A percentile compares a stretch with the other conserved stretches of the same genome.
Evolutionary conservation across 2,113 vertebrate species (phyloP).

Genomic region (Bombycilla garrulus): DNA sequence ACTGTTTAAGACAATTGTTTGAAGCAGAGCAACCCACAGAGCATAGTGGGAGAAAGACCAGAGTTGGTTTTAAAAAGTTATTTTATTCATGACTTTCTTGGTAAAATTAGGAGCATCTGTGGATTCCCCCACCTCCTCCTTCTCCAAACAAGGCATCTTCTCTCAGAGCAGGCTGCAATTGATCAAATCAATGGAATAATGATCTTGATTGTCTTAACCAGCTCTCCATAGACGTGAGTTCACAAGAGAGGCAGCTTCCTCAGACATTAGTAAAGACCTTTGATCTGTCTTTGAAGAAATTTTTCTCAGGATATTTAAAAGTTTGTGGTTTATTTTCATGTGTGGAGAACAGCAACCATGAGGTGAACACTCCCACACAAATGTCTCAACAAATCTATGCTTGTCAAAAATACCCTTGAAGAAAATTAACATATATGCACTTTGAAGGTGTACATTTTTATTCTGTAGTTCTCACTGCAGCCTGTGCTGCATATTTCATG

Average conservation of each 20-base stretch:
- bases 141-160: background rate
- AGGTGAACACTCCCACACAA: slow-evolving; percentile 39
- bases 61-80: background rate
- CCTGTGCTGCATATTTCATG: background rate
- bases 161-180: background rate
- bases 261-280: slow-evolving; percentile 45
- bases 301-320: slow-evolving; percentile 64
- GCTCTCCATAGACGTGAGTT: slow-evolving; percentile 44
- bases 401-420: slow-evolving; percentile 32
- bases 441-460: background rate
- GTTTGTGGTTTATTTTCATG: slow-evolving; percentile 53
- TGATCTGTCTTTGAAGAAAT: slow-evolving; percentile 65
- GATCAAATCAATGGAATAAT: background rate
- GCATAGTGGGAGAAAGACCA: background rate
- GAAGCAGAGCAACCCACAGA: background rate
- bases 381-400: background rate
- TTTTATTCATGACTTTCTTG: background rate
- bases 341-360: background rate
- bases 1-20: background rate
- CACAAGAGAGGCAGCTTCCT: slow-evolving; percentile 56
- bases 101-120: background rate
- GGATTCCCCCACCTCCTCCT: background rate
- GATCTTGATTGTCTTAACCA: background rate
- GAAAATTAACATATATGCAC: background rate
- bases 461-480: background rate